phyloP scores from a whole-genome alignment of 2,888 invertebrate genomes.

The Conomelus anceps region DNA sequence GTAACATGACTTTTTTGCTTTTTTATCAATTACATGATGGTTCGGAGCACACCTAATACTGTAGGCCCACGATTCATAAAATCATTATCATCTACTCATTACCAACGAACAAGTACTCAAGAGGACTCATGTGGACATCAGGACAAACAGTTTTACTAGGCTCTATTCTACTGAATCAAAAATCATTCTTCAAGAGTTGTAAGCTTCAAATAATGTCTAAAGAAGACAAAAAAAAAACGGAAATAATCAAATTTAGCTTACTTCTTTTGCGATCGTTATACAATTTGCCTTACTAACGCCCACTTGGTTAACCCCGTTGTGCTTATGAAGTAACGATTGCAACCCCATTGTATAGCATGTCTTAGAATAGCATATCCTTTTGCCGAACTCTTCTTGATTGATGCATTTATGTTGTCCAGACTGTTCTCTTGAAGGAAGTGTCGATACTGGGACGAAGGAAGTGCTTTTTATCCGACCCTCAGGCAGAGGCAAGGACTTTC shows the following conservation, averaged over 20 bases:
- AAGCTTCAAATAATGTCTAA: no score
- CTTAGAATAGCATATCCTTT: not conserved
- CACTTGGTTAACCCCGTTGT: not conserved
- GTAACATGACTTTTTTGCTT: no score
- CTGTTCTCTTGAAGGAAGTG: not conserved
- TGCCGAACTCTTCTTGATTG: not conserved
- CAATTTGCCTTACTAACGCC: not conserved
- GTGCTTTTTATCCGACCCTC: not conserved
- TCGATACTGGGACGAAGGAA: not conserved
- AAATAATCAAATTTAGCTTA: not conserved
- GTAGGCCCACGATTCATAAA: no score
- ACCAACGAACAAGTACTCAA: no score
- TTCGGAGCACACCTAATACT: no score
- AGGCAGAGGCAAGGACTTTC: not conserved
- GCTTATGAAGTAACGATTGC: not conserved
- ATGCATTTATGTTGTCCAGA: not conserved
- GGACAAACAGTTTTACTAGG: no score
- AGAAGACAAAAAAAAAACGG: not conserved
- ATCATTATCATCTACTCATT: no score
- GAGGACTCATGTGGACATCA: no score
- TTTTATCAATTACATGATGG: no score
- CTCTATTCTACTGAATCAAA: no score
- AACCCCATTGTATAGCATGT: not conserved
- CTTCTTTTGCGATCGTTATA: not conserved
- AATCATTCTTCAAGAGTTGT: no score